Evolutionary conservation across 2,888 invertebrate species (phyloP).

Genomic region (Hedya salicella): DNA sequence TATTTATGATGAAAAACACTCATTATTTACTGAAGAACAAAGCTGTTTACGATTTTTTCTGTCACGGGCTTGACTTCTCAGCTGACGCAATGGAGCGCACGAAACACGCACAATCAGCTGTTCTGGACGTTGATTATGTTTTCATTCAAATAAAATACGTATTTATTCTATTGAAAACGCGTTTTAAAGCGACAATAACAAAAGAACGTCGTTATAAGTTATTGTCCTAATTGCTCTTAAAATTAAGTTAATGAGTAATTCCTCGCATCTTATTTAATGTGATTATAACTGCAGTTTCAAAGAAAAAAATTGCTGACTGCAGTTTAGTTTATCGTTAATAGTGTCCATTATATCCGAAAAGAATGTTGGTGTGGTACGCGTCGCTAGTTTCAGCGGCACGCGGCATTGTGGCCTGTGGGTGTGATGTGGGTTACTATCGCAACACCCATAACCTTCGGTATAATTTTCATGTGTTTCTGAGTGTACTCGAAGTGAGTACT

Average conservation of each 20-base stretch:
- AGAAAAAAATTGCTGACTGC: neutral
- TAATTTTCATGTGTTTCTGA: conserved; percentile 16
- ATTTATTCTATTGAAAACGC: neutral
- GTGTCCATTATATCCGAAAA: neutral
- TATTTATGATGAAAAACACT: too few species aligned
- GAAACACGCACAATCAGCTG: conserved; percentile 35
- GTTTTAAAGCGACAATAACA: neutral
- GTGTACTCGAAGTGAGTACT: conserved; percentile 15
- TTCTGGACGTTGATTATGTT: conserved; percentile 4
- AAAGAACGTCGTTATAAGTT: neutral
- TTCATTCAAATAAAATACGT: neutral
- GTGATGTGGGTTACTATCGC: neutral
- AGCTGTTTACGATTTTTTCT: conserved; percentile 21
- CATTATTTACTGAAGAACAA: neutral
- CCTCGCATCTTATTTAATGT: conserved; percentile 1
- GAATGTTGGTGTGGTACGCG: neutral
- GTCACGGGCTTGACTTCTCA: conserved; percentile 20
- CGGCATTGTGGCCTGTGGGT: neutral
- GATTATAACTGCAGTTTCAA: neutral
- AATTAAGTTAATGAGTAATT: conserved; percentile 4
- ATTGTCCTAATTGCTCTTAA: conserved; percentile 5
- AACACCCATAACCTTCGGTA: conserved; percentile 17
- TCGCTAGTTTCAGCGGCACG: neutral
- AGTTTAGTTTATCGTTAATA: neutral
- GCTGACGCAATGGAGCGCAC: conserved; percentile 18